Evolutionary conservation across 1,140 invertebrate genomes (phyloP).

Genomic region (Marisa cornuarietis): DNA sequence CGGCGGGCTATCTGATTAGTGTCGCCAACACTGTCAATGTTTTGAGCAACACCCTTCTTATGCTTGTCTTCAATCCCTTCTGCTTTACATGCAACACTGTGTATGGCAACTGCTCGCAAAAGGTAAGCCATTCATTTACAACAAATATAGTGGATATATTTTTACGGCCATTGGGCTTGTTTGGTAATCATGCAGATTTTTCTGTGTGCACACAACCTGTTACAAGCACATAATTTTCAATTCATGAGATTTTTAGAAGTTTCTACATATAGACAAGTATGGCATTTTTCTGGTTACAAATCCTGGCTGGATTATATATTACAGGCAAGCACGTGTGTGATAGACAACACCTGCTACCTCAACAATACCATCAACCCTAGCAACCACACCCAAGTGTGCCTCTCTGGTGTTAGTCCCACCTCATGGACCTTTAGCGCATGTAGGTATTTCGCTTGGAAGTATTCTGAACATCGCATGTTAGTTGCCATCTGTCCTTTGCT

Average conservation of each 20-base stretch:
- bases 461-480: too few relatives aligned
- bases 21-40: slow-evolving; percentile 21
- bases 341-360: slow-evolving; percentile 43
- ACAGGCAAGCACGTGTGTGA: slow-evolving; percentile 47
- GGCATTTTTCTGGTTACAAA: too few relatives aligned
- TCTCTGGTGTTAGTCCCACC: slow-evolving; percentile 24
- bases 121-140: slow-evolving; percentile 27
- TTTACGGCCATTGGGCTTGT: too few relatives aligned
- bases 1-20: slow-evolving; percentile 36
- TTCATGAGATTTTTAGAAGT: too few relatives aligned
- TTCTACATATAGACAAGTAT: too few relatives aligned
- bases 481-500: too few relatives aligned
- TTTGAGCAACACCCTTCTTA: slow-evolving; percentile 34
- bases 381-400: slow-evolving; percentile 42
- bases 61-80: slow-evolving; percentile 41
- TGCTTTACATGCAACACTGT: slow-evolving; percentile 43
- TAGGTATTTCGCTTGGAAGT: slow-evolving; percentile 3
- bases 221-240: too few relatives aligned
- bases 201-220: too few relatives aligned
- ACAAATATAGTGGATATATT: too few relatives aligned
- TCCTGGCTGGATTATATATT: background rate
- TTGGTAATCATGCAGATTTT: too few relatives aligned
- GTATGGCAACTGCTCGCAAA: slow-evolving; percentile 34
- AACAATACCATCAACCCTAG: slow-evolving; percentile 36
- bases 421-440: slow-evolving; percentile 33